Conservation (phyloP, 2,797 vertebrate species). For the Trematomus bernacchii region DNA sequence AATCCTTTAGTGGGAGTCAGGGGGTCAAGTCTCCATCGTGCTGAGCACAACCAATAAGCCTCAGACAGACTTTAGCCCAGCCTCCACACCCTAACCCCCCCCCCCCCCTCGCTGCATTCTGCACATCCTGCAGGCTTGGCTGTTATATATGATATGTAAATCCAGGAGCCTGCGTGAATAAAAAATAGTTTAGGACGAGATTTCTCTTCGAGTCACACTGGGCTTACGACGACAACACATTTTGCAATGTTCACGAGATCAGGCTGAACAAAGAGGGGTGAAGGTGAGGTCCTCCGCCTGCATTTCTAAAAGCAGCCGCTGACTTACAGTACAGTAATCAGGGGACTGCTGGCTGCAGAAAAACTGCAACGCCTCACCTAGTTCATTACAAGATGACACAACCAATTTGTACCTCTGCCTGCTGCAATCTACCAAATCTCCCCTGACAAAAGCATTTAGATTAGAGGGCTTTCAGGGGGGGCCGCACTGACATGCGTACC, state of each 20-base stretch:
- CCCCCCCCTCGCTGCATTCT: conserved; percentile 38
- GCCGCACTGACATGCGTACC: conserved; percentile 82
- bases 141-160: conserved; percentile 41
- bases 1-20: conserved; percentile 74
- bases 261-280: conserved; percentile 67
- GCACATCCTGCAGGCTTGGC: conserved; percentile 34
- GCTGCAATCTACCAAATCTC: conserved; percentile 88
- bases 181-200: conserved; percentile 28
- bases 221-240: conserved; percentile 46
- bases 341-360: conserved; percentile 84
- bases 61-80: conserved; percentile 45
- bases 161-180: conserved; percentile 3
- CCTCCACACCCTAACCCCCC: conserved; percentile 42
- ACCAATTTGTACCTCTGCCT: conserved; percentile 88
- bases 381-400: conserved; percentile 90
- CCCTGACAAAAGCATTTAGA: conserved; percentile 90
- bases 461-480: conserved; percentile 85
- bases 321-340: conserved; percentile 86
- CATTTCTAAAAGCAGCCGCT: conserved; percentile 71
- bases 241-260: conserved; percentile 55
- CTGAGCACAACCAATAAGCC: conserved; percentile 70
- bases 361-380: conserved; percentile 87
- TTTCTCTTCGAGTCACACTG: conserved; percentile 36
- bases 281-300: conserved; percentile 58
- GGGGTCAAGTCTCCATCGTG: conserved; percentile 71